Base-by-base conservation (phyloP, 2,797 vertebrate genomes). In the Enteromius viviparus region DNA sequence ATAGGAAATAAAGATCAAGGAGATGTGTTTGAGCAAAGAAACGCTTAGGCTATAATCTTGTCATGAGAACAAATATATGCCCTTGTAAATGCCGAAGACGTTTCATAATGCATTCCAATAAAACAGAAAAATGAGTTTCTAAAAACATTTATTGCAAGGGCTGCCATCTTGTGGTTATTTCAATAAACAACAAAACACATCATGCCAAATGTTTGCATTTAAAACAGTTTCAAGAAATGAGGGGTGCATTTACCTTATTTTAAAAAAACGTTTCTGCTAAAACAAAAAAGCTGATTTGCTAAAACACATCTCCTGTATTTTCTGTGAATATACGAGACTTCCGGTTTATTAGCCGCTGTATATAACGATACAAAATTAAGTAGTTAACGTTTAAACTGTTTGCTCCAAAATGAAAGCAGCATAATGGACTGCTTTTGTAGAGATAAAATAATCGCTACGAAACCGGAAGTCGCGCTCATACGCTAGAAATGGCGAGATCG, bases 141-240 rank as follows among this genome's bases (percentile, higher is more conserved):
- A 15, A 32, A n/a, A 37, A 21, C 6, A 53, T 53, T 3, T 47
- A 6, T 47, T 49, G 62, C 21, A 32, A 47, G 74, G 23, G 29
- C 68, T 86, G 85, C 85, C 85, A 84, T 82, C 86, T 82, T 84
- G 83, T 82, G 85, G 68, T 51, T 26, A 55, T 40, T 55, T 23
- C 21, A 40, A 64, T 37, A 81, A 62, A 78, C 21, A 64, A 76
- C 81, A 53, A 0, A 7, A 42, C 40, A 42, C 42, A 45, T 2
- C 0, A 45, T 11, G 42, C 10, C 42, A 45, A 11, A 45, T 10
- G 11, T 45, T 45, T 45, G 42, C 11, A 45, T 45, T 45, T 14
- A 45, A 45, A 45, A 12, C 2, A 45, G 42, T 21, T 32, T 37
- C 3, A 37, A 37, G 34, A 45, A 45, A 14, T 15, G 14, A 15